Evolutionary conservation across 2,113 vertebrate genomes (phyloP), one percentile per base, ranked within the genome.

Genomic region (Misgurnus mizolepis): DNA sequence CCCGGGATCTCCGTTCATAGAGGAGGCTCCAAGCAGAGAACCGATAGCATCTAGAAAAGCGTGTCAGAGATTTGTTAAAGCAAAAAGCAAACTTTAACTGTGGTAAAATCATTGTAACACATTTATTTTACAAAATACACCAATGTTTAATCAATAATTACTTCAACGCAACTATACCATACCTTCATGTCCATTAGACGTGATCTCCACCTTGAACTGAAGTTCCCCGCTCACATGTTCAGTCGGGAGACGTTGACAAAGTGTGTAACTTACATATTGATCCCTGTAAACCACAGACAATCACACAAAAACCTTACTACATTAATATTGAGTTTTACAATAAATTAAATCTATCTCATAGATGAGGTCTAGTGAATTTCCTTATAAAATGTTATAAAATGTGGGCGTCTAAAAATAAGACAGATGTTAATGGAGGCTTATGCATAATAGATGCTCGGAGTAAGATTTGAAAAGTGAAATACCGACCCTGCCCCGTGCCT

Each of bases 161-260:
- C 56, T 5, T 7, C 14, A 4, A 39, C 0, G 5, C 12, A 43
- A 39, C 27, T 22, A 2, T 56, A 6, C 17, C 78, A 93, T 86
- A 98, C 97, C 96, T 92, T 97, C 97, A 0, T 98, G 95, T 85
- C 93, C 90, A 3, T 95, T 95, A 80, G 96, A 96, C 0, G 95
- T 95, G 82, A 98, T 94, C 89, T 96, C 96, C 83, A 99, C 95
- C 87, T 93, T 93, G 88, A 98, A 98, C 11, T 95, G 93, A 60
- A 99, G 95, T 88, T 97, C 96, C 0, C 97, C 97, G 9, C 97
- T 99, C 78, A 99, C 97, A 0, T 99, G 96, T 84, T 99, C 97
- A n/a, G 96, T 96, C 55, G 97, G 97, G 17, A 99, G 94, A 67
- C 96, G 95, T 64, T 96, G 94, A 82, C 95, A 95, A 77, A 99